phyloP scores from a whole-genome alignment of 2,113 vertebrate genomes.

The Carlito syrichta region DNA sequence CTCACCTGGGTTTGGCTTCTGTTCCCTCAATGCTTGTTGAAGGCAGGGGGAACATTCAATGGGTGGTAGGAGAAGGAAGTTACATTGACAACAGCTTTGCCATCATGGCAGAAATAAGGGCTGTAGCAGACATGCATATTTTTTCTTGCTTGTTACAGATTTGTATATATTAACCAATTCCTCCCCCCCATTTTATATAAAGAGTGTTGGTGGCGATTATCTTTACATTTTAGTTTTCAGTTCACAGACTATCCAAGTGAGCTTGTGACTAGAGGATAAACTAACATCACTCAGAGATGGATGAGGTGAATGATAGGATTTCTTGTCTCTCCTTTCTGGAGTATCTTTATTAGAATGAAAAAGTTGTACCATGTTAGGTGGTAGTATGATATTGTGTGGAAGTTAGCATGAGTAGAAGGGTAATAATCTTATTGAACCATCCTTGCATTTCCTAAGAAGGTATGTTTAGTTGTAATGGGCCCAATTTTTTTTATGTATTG shows the following conservation, averaged over 20 bases:
- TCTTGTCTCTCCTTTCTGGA: neutral
- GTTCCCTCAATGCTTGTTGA: neutral
- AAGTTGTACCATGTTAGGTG: neutral
- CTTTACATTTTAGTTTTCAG: neutral
- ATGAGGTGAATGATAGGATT: neutral
- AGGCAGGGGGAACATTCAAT: neutral
- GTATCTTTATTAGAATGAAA: neutral
- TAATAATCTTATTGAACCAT: neutral
- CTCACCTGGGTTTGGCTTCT: too few species aligned
- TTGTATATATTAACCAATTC: neutral
- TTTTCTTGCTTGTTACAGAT: neutral
- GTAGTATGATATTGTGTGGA: neutral
- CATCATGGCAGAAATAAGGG: neutral
- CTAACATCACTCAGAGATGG: neutral
- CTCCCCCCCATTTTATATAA: neutral
- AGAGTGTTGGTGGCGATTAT: neutral
- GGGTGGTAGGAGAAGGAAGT: neutral
- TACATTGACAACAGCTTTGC: neutral
- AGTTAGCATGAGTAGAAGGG: neutral
- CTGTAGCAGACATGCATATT: neutral
- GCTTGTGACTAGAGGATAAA: neutral
- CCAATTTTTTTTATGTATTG: neutral
- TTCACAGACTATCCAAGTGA: neutral
- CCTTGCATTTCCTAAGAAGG: neutral
- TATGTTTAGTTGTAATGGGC: neutral